Percentiles rank a stretch among this genome's conserved stretches.
Evolutionary conservation across 2,888 invertebrate species (phyloP).

Genomic region (Biston betularia): DNA sequence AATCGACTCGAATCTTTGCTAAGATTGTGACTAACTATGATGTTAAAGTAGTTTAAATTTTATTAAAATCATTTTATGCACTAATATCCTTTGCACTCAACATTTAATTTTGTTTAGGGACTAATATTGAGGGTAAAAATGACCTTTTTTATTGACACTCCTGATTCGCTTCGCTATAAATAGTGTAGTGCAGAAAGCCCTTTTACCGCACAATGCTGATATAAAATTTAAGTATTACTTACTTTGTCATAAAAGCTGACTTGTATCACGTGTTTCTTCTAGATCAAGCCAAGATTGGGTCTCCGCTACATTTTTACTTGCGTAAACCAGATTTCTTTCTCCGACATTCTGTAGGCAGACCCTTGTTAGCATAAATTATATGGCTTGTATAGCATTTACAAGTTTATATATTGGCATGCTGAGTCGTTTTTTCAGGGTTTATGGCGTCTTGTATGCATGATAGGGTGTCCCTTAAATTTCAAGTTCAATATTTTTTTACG

Average conservation of each 20-base stretch:
- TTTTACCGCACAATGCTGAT: background rate
- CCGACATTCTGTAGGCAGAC: conserved; percentile 8
- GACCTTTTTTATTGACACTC: too few relatives aligned
- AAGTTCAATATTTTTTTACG: too few relatives aligned
- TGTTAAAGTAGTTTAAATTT: too few relatives aligned
- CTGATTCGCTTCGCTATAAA: too few relatives aligned
- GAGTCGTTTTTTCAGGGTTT: background rate
- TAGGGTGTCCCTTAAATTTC: too few relatives aligned
- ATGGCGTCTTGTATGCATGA: background rate
- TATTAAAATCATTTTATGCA: too few relatives aligned
- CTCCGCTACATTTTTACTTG: conserved; percentile 11
- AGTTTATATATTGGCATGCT: background rate
- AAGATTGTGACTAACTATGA: too few relatives aligned
- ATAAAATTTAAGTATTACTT: background rate
- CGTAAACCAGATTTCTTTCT: conserved; percentile 21
- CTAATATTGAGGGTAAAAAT: too few relatives aligned
- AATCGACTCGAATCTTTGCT: too few relatives aligned
- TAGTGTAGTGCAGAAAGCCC: too few relatives aligned
- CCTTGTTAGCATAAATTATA: conserved; percentile 10
- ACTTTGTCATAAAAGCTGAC: background rate
- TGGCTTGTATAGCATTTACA: background rate
- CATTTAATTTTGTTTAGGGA: too few relatives aligned
- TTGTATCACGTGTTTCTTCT: background rate
- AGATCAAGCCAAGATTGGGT: conserved; percentile 1
- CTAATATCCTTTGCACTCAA: too few relatives aligned